Evolutionary conservation across 2,113 vertebrate genomes (phyloP), one percentile per base, ranked within the genome.

Genomic region (Nestor notabilis): DNA sequence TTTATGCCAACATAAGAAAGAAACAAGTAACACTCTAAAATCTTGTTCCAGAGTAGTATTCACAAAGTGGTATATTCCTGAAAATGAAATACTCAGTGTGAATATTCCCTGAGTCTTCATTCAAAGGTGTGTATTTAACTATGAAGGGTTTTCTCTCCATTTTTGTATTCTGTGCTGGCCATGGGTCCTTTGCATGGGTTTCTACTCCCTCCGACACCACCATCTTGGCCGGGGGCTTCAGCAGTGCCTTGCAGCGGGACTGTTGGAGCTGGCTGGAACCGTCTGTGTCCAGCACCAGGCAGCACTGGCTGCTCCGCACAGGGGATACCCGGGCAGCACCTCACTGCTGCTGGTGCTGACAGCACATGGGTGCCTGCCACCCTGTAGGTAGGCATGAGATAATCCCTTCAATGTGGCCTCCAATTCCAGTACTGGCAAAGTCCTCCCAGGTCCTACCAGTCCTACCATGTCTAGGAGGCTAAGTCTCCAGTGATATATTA

Each of bases 231-330:
- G 55, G 37, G 25, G 46, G n/a, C 52, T n/a, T 64, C 52, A 3
- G 28, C 17, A 0, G 5, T 5, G 64, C 28, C 29, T 50, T 41
- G 43, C 0, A 1, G 0, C 31, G 56, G 65, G 25, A 31, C 19
- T 0, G 0, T 9, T 52, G 56, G 13, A 24, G 56, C 33, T 14
- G 9, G 13, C 20, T 10, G 33, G 49, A 44, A 10, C 7, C 0
- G 3, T 25, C n/a, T 39, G 16, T 17, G 24, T 3, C 14, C 0
- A 0, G 8, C 1, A 4, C 6, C 3, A 44, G 17, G 17, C 21
- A 50, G 43, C 21, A 8, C 23, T 0, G 0, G 20, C 19, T 1
- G 1, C 28, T 3, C 5, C 61, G 18, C 41, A 7, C 27, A 15
- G 10, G 27, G 10, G 4, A 19, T 6, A 8, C 2, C 4, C 19